Evolutionary conservation across 2,797 vertebrate species (phyloP).

Genomic region (Ciconia nigra): DNA sequence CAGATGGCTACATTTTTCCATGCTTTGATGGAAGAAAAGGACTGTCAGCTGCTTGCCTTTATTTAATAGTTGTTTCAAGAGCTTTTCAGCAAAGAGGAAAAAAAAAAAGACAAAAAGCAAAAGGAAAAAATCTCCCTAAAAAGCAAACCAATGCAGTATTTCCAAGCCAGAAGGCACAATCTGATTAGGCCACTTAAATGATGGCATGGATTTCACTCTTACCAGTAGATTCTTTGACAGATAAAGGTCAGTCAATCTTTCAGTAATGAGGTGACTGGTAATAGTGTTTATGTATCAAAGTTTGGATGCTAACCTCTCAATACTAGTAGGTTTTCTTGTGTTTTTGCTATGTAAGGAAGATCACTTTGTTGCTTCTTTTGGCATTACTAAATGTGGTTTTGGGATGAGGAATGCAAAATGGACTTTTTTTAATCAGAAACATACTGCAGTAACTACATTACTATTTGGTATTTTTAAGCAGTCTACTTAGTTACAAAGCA

Average conservation of each 20-base stretch:
- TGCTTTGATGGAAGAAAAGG: neutral
- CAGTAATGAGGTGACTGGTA: neutral
- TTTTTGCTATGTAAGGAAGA: neutral
- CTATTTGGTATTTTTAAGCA: neutral
- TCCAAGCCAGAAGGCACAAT: neutral
- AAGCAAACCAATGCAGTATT: neutral
- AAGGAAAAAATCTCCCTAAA: neutral
- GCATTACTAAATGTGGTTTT: neutral
- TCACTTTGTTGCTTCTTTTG: constrained; percentile 12
- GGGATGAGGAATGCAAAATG: constrained; percentile 3
- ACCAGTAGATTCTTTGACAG: neutral
- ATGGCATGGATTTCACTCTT: neutral
- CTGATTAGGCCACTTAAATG: neutral
- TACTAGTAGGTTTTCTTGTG: neutral
- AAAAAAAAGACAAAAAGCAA: neutral
- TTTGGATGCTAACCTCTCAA: neutral
- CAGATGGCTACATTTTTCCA: neutral
- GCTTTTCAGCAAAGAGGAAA: neutral
- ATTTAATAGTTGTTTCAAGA: constrained; percentile 12
- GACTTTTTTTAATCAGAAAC: constrained; percentile 36
- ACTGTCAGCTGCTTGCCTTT: constrained; percentile 10
- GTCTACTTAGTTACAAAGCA: neutral
- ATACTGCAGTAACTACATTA: neutral
- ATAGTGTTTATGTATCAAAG: neutral
- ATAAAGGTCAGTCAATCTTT: neutral